These are phyloP conservation scores for Hydrolagus colliei DNA, from an alignment of 2,797 vertebrate genomes.

Conservation along the genomic window DNA sequence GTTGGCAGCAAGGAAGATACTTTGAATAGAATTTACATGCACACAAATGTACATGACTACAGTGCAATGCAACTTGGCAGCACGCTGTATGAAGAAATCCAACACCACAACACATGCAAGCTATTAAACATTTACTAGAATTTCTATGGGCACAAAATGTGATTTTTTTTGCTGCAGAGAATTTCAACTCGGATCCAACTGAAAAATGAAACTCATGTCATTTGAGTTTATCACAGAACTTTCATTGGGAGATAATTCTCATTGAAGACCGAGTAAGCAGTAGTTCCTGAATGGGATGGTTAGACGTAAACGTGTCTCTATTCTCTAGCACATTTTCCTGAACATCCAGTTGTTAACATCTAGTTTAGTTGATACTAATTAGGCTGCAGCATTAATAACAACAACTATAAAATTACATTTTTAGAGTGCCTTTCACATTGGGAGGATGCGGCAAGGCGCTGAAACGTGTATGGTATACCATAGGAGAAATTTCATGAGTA, in stretches of 20 bases:
- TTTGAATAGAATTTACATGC: constrained; percentile 1
- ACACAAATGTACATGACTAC: background rate
- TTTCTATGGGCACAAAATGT: background rate
- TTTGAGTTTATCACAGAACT: background rate
- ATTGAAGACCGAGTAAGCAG: background rate
- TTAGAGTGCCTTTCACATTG: too few relatives aligned
- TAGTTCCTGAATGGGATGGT: background rate
- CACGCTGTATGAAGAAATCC: background rate
- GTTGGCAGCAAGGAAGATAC: background rate
- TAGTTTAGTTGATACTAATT: too few relatives aligned
- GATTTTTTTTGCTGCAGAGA: background rate
- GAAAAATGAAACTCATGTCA: too few relatives aligned
- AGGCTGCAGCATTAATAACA: too few relatives aligned
- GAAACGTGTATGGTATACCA: too few relatives aligned
- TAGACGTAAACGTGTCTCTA: background rate
- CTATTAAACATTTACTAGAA: constrained; percentile 4
- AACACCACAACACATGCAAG: background rate
- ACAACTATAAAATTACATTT: too few relatives aligned
- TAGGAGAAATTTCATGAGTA: too few relatives aligned
- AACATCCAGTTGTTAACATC: too few relatives aligned
- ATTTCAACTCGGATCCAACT: background rate
- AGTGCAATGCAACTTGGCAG: background rate
- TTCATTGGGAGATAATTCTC: background rate
- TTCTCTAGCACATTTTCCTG: too few relatives aligned
- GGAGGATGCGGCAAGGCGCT: too few relatives aligned